These are phyloP conservation scores for Orchesella flavescens DNA, from an alignment of 2,888 invertebrate genomes.

Conservation along the genomic window DNA sequence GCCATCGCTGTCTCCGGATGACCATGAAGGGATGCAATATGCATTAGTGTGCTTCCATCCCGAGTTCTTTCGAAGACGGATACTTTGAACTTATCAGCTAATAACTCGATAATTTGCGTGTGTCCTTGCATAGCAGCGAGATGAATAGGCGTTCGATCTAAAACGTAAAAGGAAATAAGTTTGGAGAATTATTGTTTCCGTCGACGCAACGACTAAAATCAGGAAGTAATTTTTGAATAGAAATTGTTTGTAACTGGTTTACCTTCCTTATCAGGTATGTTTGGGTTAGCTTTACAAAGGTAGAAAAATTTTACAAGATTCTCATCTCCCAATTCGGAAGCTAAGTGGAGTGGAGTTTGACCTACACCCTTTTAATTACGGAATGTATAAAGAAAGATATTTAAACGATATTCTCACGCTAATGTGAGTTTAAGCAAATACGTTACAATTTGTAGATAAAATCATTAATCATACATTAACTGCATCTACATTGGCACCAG, in stretches of 20 bases:
- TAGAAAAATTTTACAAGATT: conserved; percentile 95
- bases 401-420: no score
- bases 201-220: no score
- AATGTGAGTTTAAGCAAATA: no score
- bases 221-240: background rate
- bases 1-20: conserved; percentile 99
- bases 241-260: conserved; percentile 34
- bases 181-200: background rate
- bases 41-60: conserved; percentile 98
- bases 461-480: conserved; percentile 81
- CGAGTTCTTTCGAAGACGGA: conserved; percentile 93
- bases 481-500: conserved; percentile 92
- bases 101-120: conserved; percentile 93
- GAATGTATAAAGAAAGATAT: no score
- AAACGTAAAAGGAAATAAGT: conserved; percentile 67
- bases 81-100: conserved; percentile 96
- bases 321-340: conserved; percentile 96
- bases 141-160: conserved; percentile 96
- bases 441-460: background rate
- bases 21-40: conserved; percentile 96
- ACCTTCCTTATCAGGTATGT: conserved; percentile 94
- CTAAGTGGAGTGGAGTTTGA: conserved; percentile 92
- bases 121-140: conserved; percentile 99
- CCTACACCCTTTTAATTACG: conserved; percentile 82
- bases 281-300: conserved; percentile 93